Evolutionary conservation across 2,888 invertebrate species (phyloP).

Genomic region (Polyommatus icarus): DNA sequence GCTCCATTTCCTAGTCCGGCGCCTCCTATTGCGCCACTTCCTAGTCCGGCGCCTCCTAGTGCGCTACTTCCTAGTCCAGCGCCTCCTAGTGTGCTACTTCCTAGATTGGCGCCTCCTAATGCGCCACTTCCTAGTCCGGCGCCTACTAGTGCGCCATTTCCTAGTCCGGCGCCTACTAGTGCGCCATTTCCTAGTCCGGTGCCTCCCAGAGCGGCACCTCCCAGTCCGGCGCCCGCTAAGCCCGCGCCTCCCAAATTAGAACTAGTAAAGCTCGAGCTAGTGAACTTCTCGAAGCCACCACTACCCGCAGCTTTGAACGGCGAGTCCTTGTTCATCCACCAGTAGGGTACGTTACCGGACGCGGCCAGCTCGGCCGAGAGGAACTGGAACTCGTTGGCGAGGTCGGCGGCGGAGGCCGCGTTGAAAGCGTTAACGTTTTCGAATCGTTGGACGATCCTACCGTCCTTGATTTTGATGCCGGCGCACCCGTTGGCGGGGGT

Average conservation of each 20-base stretch:
- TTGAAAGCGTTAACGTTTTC: slow-evolving; percentile 67
- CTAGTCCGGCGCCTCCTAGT: neutral
- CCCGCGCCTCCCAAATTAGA: slow-evolving; percentile 45
- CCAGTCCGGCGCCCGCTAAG: slow-evolving; percentile 44
- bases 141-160: neutral
- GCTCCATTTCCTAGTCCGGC: neutral
- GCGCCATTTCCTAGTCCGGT: neutral
- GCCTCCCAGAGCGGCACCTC: slow-evolving; percentile 37
- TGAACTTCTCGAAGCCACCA: slow-evolving; percentile 61
- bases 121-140: neutral
- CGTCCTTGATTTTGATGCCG: slow-evolving; percentile 72
- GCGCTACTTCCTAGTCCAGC: slow-evolving; percentile 2
- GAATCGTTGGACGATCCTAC: slow-evolving; percentile 63
- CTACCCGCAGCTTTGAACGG: slow-evolving; percentile 75
- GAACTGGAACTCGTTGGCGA: slow-evolving; percentile 63
- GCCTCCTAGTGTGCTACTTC: neutral
- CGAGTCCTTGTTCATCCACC: slow-evolving; percentile 82
- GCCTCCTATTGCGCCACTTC: neutral
- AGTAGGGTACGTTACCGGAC: slow-evolving; percentile 69
- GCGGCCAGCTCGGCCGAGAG: slow-evolving; percentile 59
- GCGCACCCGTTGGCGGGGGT: slow-evolving; percentile 71
- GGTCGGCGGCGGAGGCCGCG: slow-evolving; percentile 56
- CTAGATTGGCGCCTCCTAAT: neutral
- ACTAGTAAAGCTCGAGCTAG: slow-evolving; percentile 52
- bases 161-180: neutral